A percentile compares a stretch with the other conserved stretches of the same genome.
phyloP scores from a whole-genome alignment of 1,140 invertebrate genomes.

The Elysia chlorotica region DNA sequence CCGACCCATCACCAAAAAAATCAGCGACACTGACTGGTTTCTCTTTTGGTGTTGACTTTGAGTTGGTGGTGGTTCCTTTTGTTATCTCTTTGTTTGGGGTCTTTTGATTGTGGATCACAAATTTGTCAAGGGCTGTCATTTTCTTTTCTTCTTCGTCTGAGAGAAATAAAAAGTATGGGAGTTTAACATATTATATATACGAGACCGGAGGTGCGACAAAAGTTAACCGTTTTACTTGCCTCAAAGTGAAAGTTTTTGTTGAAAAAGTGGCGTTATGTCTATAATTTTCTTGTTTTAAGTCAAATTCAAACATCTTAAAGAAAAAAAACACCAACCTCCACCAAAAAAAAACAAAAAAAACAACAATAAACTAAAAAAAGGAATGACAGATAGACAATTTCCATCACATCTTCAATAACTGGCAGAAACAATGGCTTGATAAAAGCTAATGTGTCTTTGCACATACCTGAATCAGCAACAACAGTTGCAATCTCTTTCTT shows the following conservation, averaged over 20 bases:
- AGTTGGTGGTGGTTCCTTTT: constrained; percentile 28
- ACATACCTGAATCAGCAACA: constrained; percentile 44
- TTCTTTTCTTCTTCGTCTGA: constrained; percentile 39
- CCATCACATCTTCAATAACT: neutral
- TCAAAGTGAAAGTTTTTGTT: neutral
- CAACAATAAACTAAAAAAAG: neutral
- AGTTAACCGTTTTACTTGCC: neutral
- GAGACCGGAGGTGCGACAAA: neutral
- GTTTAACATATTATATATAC: neutral
- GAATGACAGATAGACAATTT: neutral
- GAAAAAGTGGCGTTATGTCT: neutral
- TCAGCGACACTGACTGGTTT: constrained; percentile 38
- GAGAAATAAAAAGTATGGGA: neutral
- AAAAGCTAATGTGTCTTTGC: neutral
- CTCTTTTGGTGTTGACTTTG: too few relatives aligned
- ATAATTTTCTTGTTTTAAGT: neutral
- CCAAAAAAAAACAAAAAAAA: neutral
- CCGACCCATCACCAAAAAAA: constrained; percentile 48
- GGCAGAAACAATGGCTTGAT: neutral
- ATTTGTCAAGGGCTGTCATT: constrained; percentile 37
- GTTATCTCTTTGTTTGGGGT: constrained; percentile 17
- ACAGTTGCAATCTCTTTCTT: constrained; percentile 32
- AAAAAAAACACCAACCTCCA: neutral
- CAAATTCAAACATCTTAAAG: neutral
- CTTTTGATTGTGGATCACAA: constrained; percentile 24